Base-by-base conservation (phyloP, 2,797 vertebrate genomes). In the Microctenopoma steveboyesi region DNA sequence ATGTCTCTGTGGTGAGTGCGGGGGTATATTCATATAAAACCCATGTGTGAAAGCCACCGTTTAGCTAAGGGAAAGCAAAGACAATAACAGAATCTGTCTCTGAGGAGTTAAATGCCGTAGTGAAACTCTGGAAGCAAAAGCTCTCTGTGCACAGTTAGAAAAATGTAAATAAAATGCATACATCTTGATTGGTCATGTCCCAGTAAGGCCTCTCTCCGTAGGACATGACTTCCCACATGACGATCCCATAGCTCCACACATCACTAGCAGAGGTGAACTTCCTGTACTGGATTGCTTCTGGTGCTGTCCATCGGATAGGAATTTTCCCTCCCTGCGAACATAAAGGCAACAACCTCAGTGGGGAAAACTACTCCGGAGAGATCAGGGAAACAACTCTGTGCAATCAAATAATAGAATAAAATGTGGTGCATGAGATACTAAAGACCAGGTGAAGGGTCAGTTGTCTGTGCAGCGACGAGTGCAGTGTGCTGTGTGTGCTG, bases 201-300 rank as follows among this genome's bases (percentile, higher is more conserved):
- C 94, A 95, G 82, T 95, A 95, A 64, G 94, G 94, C 83, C 94
- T 90, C 85, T 95, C 94, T 59, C 94, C 94, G 7, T 95, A 95
- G 22, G 94, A 95, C 94, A 94, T 95, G 72, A 95, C 94, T 81
- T 95, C 94, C 94, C 94, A 95, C 94, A 94, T 95, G 85, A 95
- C 94, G 40, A 95, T 94, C 35, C 94, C 94, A 4, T 95, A 95
- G 91, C 94, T 95, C 94, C 94, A 95, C 77, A 94, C 94, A 35
- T 95, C 94, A 33, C 94, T 95, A 35, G 94, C 94, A 1, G 93
- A 94, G 71, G 94, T 95, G 89, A 95, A 95, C 91, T 95, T 94
- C 88, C 94, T 93, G 92, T 95, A 95, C 74, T 95, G 94, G 88
- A 95, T 95, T 22, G 94, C 94, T 83, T 95, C 94, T 5, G 94